Evolutionary conservation across 1,140 invertebrate genomes (phyloP).

Genomic region (Leptinotarsa texana): DNA sequence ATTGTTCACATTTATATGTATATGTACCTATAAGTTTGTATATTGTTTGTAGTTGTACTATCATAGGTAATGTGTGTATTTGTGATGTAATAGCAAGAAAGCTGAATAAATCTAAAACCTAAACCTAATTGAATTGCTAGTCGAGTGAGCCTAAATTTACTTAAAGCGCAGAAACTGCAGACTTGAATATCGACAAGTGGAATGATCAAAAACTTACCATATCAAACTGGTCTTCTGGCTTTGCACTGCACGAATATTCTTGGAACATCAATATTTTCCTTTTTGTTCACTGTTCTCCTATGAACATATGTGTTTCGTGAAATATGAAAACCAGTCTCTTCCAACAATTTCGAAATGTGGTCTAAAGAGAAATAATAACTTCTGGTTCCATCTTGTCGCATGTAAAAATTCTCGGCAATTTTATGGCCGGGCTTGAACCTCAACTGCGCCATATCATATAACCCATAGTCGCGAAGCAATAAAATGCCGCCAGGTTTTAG

Average conservation of each 20-base stretch:
- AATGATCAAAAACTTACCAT: too few relatives aligned
- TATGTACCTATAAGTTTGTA: too few relatives aligned
- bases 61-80: too few relatives aligned
- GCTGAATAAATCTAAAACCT: too few relatives aligned
- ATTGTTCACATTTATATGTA: too few relatives aligned
- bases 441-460: constrained; percentile 97
- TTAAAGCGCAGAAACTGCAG: too few relatives aligned
- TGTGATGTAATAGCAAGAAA: too few relatives aligned
- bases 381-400: constrained; percentile 95
- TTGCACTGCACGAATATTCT: constrained; percentile 92
- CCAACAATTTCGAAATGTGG: constrained; percentile 67
- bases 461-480: constrained; percentile 94
- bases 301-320: constrained; percentile 76
- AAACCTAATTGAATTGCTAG: too few relatives aligned
- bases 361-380: constrained; percentile 81
- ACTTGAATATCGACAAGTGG: too few relatives aligned
- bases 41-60: too few relatives aligned
- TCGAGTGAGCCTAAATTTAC: too few relatives aligned
- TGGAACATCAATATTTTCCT: constrained; percentile 87
- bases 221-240: constrained; percentile 64
- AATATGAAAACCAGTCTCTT: constrained; percentile 70
- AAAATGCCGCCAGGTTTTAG: constrained; percentile 82
- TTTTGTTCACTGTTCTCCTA: constrained; percentile 86
- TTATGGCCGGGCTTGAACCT: constrained; percentile 92
- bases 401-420: constrained; percentile 93